These are phyloP conservation scores for Chloromyia formosa DNA, from an alignment of 2,888 invertebrate species.

Conservation along the genomic window DNA sequence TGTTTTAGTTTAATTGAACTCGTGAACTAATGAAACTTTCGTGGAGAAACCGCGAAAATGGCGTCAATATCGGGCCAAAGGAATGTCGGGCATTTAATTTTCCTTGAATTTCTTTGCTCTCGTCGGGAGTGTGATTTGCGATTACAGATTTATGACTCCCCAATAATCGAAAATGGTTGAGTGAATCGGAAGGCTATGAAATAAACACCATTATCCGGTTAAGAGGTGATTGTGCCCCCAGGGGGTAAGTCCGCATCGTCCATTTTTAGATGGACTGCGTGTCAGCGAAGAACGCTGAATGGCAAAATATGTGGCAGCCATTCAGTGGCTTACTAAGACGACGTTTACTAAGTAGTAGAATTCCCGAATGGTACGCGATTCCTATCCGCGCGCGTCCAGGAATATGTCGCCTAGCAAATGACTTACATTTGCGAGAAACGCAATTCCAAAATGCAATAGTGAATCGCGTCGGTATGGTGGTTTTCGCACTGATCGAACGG, in stretches of 20 bases:
- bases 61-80: background rate
- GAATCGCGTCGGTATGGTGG: background rate
- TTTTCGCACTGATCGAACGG: background rate
- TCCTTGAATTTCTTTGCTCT: background rate
- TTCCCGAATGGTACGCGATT: background rate
- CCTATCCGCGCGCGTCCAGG: slow-evolving; percentile 19
- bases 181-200: background rate
- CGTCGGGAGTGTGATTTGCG: background rate
- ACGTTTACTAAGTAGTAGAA: no score
- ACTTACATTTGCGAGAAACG: background rate
- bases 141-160: background rate
- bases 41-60: background rate
- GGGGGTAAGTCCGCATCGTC: background rate
- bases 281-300: background rate
- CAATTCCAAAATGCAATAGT: background rate
- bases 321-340: background rate
- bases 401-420: background rate
- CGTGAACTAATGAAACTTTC: slow-evolving; percentile 10
- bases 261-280: slow-evolving; percentile 22
- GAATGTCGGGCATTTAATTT: background rate
- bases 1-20: background rate
- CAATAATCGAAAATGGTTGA: background rate
- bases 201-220: background rate
- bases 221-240: background rate
- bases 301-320: background rate